Base-by-base conservation (phyloP, 2,797 vertebrate genomes). In the Sphenodon punctatus region DNA sequence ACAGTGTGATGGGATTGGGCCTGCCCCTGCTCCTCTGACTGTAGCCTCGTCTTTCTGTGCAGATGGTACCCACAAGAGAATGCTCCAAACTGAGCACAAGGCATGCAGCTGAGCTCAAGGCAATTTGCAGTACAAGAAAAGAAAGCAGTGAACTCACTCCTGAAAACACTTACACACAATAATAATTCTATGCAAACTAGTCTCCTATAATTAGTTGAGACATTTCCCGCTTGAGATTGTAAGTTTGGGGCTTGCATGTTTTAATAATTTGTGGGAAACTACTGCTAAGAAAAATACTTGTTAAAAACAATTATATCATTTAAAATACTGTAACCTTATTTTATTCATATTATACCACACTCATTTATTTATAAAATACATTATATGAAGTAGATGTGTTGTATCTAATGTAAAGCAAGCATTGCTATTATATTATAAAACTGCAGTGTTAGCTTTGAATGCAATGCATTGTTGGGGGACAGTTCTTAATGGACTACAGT, bases 231-330 rank as follows among this genome's bases (percentile, higher is more conserved):
- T n/a, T n/a, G n/a, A n/a, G n/a, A n/a, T n/a, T n/a, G n/a, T n/a
- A n/a, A n/a, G n/a, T n/a, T n/a, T n/a, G n/a, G n/a, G n/a, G n/a
- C n/a, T n/a, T n/a, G n/a, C n/a, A n/a, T n/a, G n/a, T n/a, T n/a
- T n/a, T n/a, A 22, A 25, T 23, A 39, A 64, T 67, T 66, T 1
- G 0, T 3, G 16, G 34, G 13, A 0, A 0, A 46, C 71, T 67
- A 4, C 48, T 78, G 43, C 12, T 53, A 45, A 12, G 43, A 10
- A 2, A 13, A 56, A 22, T 16, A 4, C 55, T 49, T 56, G 6
- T 27, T 38, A 38, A 38, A 38, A 38, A 11, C 38, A 38, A 38
- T 20, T 2, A 41, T 7, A 60, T 10, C 13, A 51, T 53, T 53
- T 9, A 51, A 27, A 39, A 55, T 38, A 38, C 6, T 0, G 0